Base-by-base conservation (phyloP, 2,888 invertebrate species). In the Ectemnius cavifrons region DNA sequence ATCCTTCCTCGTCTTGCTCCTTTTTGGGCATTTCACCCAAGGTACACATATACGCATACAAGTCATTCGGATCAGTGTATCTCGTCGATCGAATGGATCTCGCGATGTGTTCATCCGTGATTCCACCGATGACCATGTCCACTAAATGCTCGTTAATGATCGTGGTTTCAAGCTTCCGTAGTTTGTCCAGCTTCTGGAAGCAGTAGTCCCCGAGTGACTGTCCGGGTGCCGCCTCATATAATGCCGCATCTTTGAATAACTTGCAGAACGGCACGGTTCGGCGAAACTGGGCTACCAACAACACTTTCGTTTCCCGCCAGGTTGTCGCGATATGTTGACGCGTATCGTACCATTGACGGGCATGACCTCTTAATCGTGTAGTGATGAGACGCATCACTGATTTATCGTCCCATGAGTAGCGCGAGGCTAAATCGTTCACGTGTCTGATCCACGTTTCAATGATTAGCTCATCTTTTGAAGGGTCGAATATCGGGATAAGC, bases 391-490 rank as follows among this genome's bases (percentile, higher is more conserved):
- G 61, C 71, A 63, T 71, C 5, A 71, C 46, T 18, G 67, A 67
- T 18, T 62, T 61, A 46, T 66, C 67, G 47, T 67, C 71, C 66
- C 57, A 67, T 13, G 46, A 46, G n/a, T 67, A 67, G 46, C 58
- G 66, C 18, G n/a, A 1, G 18, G 58, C 67, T 14, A 71, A 8
- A 6, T 59, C 47, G 37, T 71, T 58, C 2, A 67, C 62, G 16
- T 62, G 28, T 64, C 20, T 14, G 6, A 63, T 16, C 58, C 56
- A 61, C 3, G 8, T 28, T 18, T 63, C 63, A n/a, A 63, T 52
- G 14, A n/a, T 20, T 6, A 45, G n/a, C n/a, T 68, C 63, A 14
- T 58, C 63, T 8, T 57, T 23, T 23, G 27, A 28, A 13, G 63
- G 27, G n/a, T 68, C 28, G 45, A 13, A 47, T 13, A 47, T 4